Base-by-base conservation (phyloP, 1,140 invertebrate genomes). In the Meteorus sp. region DNA sequence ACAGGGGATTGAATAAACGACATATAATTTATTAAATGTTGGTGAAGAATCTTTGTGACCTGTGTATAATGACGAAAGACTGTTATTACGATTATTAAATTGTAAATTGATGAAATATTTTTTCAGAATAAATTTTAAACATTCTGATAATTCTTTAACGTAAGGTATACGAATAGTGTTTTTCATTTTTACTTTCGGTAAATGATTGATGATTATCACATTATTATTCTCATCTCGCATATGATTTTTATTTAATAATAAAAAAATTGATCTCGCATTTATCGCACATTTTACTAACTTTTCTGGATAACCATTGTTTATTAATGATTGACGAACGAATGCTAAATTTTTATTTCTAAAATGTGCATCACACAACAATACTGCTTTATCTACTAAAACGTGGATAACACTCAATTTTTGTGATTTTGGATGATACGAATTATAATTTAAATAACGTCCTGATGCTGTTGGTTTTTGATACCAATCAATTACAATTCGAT, bases 391-490 rank as follows among this genome's bases (percentile, higher is more conserved):
- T 5, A 55, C 23, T 22, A 60, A 37, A 33, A 43, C 41, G 13
- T 41, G 29, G 0, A 60, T 55, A 4, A 52, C 17, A 20, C 15
- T 17, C 9, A 48, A 29, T 43, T 55, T 60, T 9, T 60, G 51
- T 0, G 5, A 9, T 23, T 31, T 19, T 2, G 44, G 33, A 19
- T 60, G 59, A 41, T 60, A 35, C 11, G 59, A 60, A 31, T 55
- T 9, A 22, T 50, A 60, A 33, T 55, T 60, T 9, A 60, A 50
- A 20, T 43, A 55, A 25, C 59, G 33, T 13, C 52, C 52, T 6
- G 59, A 55, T 3, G 33, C 45, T 7, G 59, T 60, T 0, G 52
- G 59, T 37, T 60, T 60, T 17, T 27, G 27, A 27, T 43, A 55
- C 59, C 59, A 60, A 13, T 55, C 56, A 44, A 59, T 9, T n/a